Conservation (phyloP, 64 coral and sea anemone species). For the Dendronephthya gigantea region DNA sequence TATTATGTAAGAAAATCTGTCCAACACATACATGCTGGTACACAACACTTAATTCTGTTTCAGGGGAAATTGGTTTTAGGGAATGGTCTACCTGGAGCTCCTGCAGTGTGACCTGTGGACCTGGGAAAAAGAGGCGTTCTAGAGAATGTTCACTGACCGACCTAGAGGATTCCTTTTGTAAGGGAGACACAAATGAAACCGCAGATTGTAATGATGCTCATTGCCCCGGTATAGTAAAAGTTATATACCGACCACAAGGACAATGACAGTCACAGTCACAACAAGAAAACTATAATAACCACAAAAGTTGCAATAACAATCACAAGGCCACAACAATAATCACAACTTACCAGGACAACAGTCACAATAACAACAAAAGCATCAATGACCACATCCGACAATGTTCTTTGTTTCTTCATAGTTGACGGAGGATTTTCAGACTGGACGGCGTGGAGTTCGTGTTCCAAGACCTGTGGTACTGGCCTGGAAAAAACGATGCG, state of each 20-base stretch:
- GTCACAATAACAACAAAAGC: not conserved
- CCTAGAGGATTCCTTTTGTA: too few species aligned
- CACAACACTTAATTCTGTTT: not conserved
- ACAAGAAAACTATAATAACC: too few species aligned
- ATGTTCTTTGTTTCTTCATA: not conserved
- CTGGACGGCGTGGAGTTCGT: not conserved
- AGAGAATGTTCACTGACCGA: too few species aligned
- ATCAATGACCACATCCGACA: too few species aligned
- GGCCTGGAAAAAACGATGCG: not conserved
- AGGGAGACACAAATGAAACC: too few species aligned
- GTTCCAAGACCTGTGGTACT: not conserved
- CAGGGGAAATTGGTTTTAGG: not conserved
- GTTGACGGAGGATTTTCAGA: not conserved
- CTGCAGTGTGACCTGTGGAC: not conserved
- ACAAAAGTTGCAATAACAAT: too few species aligned
- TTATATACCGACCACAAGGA: too few species aligned
- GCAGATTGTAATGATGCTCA: too few species aligned
- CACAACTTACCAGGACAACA: not conserved
- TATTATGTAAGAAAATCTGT: too few species aligned
- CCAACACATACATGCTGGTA: too few species aligned
- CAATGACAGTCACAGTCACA: not conserved
- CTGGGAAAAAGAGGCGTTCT: not conserved
- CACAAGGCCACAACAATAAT: not conserved
- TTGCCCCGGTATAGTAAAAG: too few species aligned
- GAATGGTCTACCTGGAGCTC: not conserved